phyloP scores from a whole-genome alignment of 1,140 invertebrate genomes.

The Drosophila triauraria region DNA sequence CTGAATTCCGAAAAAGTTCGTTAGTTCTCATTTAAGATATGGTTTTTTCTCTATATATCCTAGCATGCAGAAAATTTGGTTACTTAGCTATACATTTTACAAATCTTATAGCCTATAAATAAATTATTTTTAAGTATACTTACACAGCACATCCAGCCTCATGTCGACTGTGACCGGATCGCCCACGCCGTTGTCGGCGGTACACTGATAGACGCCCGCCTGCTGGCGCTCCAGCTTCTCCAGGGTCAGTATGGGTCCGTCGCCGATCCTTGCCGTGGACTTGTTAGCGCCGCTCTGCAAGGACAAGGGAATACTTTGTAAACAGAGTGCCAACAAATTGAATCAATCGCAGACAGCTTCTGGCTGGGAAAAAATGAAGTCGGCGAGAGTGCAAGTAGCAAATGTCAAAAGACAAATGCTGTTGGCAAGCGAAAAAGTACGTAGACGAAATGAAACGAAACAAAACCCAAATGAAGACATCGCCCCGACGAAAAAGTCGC shows the following conservation, averaged over 20 bases:
- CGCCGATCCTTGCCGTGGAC: conserved; percentile 85
- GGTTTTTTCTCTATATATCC: no score
- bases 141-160: conserved; percentile 88
- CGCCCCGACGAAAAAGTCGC: conserved; percentile 32
- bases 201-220: conserved; percentile 89
- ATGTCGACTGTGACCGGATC: conserved; percentile 88
- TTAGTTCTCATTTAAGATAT: no score
- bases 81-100: not conserved
- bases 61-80: not conserved
- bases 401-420: conserved; percentile 71
- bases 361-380: conserved; percentile 49
- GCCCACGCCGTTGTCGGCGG: conserved; percentile 89
- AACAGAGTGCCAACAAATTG: conserved; percentile 52
- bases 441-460: conserved; percentile 27
- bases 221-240: conserved; percentile 88
- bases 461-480: conserved; percentile 44
- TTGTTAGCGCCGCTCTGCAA: conserved; percentile 81
- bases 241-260: conserved; percentile 88
- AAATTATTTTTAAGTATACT: conserved; percentile 74
- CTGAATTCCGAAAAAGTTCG: no score
- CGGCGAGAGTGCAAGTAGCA: conserved; percentile 47
- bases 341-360: conserved; percentile 47
- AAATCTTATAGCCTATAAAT: not conserved
- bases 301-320: conserved; percentile 15
- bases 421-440: conserved; percentile 44